Evolutionary conservation across 2,113 vertebrate species (phyloP), one percentile per base, ranked within the genome.

Genomic region (Percina caprodes): DNA sequence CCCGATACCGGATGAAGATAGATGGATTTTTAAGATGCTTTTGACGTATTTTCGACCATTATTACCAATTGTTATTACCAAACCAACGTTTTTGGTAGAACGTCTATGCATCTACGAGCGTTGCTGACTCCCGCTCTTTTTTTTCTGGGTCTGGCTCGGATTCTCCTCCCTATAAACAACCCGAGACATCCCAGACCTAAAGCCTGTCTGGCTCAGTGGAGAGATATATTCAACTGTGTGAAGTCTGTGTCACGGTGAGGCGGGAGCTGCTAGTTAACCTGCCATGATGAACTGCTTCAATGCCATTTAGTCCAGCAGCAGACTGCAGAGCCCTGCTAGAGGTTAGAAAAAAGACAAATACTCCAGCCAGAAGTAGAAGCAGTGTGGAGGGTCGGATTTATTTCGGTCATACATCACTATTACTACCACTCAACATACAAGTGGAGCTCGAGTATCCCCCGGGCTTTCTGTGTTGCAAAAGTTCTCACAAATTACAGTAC

Each of bases 191-290:
- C 1, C 0, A 63, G 85, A 79, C 73, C 19, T 60, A 76, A 52
- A 67, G 78, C 83, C 84, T 12, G 83, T 80, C 80, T 69, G 85
- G 21, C 79, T 83, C 58, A 72, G 79, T 45, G 83, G 46, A 61
- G 83, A 69, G 67, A 78, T 73, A 80, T 56, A 63, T 77, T 76
- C 69, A 81, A 65, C 82, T 51, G 72, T 48, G 58, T 67, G 82
- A 78, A 49, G 75, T n/a, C 11, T 51, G 65, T 83, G 88, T 80
- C 88, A 65, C 69, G 19, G 54, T 11, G 23, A 85, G 79, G 70
- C 11, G 24, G 77, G 81, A 71, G 83, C 51, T 19, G 84, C 79
- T 83, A 69, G 82, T 92, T 92, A 92, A 91, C 85, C 84, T 74
- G 87, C 74, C 56, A 19, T 86, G 87, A 89, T 92, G 84, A 83